Conservation (phyloP, 2,888 invertebrate species). For the Machimus atricapillus region DNA sequence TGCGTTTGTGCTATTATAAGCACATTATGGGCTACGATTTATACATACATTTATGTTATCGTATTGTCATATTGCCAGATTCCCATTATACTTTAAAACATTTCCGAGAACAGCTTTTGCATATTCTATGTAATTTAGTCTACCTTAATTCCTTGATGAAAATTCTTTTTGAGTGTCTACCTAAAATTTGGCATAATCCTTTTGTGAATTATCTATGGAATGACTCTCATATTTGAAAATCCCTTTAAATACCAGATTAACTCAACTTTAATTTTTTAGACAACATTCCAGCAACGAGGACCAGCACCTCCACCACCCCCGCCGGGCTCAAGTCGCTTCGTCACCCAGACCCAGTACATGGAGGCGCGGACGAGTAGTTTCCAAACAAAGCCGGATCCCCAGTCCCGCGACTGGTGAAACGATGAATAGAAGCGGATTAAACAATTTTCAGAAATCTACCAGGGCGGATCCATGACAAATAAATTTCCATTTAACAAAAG, state of each 20-base stretch:
- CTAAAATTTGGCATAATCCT: background rate
- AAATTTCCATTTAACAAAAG: background rate
- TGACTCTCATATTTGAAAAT: background rate
- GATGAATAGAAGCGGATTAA: background rate
- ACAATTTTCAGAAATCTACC: background rate
- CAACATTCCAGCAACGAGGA: constrained; percentile 53
- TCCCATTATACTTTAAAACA: background rate
- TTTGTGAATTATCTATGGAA: background rate
- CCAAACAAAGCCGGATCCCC: constrained; percentile 40
- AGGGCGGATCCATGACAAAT: background rate
- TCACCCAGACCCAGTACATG: constrained; percentile 59
- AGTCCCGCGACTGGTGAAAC: constrained; percentile 47
- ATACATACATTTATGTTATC: too few relatives aligned
- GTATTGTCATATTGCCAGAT: too few relatives aligned
- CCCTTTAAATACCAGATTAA: background rate
- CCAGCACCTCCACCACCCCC: constrained; percentile 52
- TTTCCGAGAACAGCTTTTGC: background rate
- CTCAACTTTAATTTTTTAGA: constrained; percentile 49
- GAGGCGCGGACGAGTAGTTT: constrained; percentile 52
- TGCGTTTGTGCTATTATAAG: too few relatives aligned
- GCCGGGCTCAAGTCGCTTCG: constrained; percentile 54
- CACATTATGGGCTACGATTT: too few relatives aligned
- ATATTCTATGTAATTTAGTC: background rate
- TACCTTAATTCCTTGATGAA: background rate
- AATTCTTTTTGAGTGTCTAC: background rate